Evolutionary conservation across 1,140 invertebrate genomes (phyloP), one percentile per base, ranked within the genome.

Genomic region (Tetranychus urticae): DNA sequence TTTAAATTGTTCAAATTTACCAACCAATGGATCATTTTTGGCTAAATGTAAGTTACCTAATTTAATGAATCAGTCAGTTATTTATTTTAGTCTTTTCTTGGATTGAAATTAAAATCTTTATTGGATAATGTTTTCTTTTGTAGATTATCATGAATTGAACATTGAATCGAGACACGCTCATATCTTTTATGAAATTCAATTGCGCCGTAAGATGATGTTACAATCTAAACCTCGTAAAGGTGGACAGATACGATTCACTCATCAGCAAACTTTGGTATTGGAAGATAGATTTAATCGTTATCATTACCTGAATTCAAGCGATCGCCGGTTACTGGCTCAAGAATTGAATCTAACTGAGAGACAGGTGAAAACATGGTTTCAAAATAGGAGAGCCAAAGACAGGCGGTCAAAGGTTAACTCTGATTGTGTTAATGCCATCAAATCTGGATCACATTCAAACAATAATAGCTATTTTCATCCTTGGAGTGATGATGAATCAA

Each of bases 231-330:
- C 60, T 14, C 3, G 60, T 2, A 61, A 61, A 61, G 60, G 60
- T 31, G 60, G 60, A 23, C 60, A 61, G 54, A 61, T 61, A 13
- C 1, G 60, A 3, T 97, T 97, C 75, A 94, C 88, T 60, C 92
- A 97, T 71, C 87, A 90, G 31, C 89, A 94, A 72, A 73, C 93
- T 45, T 88, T 87, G 54, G 88, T 88, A 57, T 73, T 92, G 63
- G 92, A 97, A 71, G 90, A 92, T 68, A 78, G 88, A 37, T 97
- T 97, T 70, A 88, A 94, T 67, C 81, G 81, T 0, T 91, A 97
- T 70, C 80, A 90, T 60, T 97, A 98, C 73, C 77, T 97, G 12
- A 92, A 88, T 7, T 96, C 91, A 0, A 89, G 90, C 0, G 92
- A 97, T 70, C 74, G 93, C 50, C 86, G 94, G 7, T 89, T 94